Percentiles rank a stretch among this genome's conserved stretches.
Conservation (phyloP, 1,140 invertebrate species). For the Drosophila mojavensis region DNA sequence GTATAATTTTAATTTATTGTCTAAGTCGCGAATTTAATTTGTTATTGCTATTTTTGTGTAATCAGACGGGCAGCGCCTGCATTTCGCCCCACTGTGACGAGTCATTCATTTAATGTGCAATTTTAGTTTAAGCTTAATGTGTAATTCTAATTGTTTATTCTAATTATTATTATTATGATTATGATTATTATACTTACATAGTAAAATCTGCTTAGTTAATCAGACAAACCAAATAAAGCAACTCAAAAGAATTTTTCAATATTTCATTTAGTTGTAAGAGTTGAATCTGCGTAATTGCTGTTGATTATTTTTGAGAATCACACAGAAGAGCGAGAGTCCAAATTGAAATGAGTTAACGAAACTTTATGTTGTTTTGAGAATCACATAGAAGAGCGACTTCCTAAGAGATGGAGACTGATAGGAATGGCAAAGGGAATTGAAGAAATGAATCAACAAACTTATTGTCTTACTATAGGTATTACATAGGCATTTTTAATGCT, state of each 20-base stretch:
- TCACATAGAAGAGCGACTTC: no score
- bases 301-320: not conserved
- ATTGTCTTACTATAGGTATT: no score
- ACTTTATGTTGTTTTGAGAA: no score
- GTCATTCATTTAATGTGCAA: constrained; percentile 63
- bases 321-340: not conserved
- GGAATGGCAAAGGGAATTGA: no score
- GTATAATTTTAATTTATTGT: not conserved
- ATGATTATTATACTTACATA: constrained; percentile 46
- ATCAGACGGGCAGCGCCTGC: constrained; percentile 38
- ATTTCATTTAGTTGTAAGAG: not conserved
- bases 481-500: no score
- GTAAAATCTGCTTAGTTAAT: constrained; percentile 70
- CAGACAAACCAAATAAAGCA: constrained; percentile 72
- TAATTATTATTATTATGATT: constrained; percentile 41
- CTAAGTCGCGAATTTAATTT: constrained; percentile 42
- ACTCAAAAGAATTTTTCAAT: constrained; percentile 43
- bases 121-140: constrained; percentile 66
- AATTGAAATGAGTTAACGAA: no score
- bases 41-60: constrained; percentile 57
- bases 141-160: constrained; percentile 52
- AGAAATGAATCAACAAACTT: no score
- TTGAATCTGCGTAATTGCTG: no score
- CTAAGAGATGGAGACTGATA: no score
- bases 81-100: constrained; percentile 51